Conservation (phyloP, 2,888 invertebrate species). For the Lasioglossum vierecki region DNA sequence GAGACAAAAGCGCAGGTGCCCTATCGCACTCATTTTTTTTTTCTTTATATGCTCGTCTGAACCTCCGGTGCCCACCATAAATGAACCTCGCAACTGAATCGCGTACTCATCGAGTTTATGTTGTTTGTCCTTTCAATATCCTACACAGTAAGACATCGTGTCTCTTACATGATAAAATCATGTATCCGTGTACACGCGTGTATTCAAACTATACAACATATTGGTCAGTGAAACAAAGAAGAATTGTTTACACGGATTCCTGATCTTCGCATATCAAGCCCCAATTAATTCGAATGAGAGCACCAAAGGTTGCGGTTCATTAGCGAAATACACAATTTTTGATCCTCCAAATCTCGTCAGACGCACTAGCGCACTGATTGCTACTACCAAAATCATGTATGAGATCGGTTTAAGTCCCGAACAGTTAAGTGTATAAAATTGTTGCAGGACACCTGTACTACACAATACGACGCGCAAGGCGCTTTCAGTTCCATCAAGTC, state of each 20-base stretch:
- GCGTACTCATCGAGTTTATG: conserved; percentile 31
- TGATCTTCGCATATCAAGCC: conserved; percentile 21
- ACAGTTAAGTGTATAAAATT: conserved; percentile 78
- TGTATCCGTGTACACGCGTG: conserved; percentile 26
- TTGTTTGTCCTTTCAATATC: conserved; percentile 10
- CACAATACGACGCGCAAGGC: conserved; percentile 71
- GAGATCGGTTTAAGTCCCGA: conserved; percentile 77
- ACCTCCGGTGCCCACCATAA: conserved; percentile 66
- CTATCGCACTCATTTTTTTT: conserved; percentile 74
- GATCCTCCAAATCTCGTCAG: conserved; percentile 77
- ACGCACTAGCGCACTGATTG: conserved; percentile 73
- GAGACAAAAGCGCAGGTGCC: conserved; percentile 81
- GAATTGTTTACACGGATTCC: conserved; percentile 20
- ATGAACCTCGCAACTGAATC: conserved; percentile 54
- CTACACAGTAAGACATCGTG: conserved; percentile 42
- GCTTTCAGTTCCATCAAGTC: conserved; percentile 73
- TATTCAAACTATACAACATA: conserved; percentile 41
- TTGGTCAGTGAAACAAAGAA: conserved; percentile 39
- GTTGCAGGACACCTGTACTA: conserved; percentile 76
- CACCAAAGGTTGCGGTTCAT: conserved; percentile 72
- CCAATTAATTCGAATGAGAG: conserved; percentile 56
- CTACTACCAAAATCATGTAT: conserved; percentile 71
- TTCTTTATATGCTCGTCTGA: conserved; percentile 64
- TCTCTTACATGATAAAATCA: conserved; percentile 8
- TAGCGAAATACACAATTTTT: conserved; percentile 76